Evolutionary conservation across 92 coral and sea anemone species (phyloP).

Genomic region (Paramuricea clavata): DNA sequence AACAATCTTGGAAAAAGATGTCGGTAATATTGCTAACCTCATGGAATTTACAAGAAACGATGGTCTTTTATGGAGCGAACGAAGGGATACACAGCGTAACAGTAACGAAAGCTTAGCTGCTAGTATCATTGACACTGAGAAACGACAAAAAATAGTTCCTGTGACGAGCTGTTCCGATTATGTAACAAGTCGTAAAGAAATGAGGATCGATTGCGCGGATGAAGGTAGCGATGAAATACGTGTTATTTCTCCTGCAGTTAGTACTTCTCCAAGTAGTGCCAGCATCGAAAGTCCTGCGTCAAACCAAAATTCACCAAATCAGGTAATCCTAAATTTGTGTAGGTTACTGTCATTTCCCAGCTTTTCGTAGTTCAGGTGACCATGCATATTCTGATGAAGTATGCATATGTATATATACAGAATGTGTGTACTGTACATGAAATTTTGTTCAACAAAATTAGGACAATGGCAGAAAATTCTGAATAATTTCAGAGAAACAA

Average conservation of each 20-base stretch:
- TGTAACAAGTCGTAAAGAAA: not conserved
- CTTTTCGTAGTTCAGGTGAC: too few relatives aligned
- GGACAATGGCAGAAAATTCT: too few relatives aligned
- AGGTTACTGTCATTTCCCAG: too few relatives aligned
- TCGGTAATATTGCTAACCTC: not conserved
- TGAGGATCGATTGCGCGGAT: not conserved
- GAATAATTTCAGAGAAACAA: too few relatives aligned
- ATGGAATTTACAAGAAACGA: not conserved
- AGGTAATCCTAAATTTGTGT: not conserved
- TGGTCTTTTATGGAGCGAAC: not conserved
- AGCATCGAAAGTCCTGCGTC: not conserved
- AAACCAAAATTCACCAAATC: not conserved
- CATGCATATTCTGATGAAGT: too few relatives aligned
- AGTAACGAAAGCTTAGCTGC: not conserved
- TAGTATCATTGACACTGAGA: not conserved
- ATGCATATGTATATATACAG: too few relatives aligned
- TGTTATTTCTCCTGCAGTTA: not conserved
- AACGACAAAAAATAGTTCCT: not conserved
- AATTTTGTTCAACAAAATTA: too few relatives aligned
- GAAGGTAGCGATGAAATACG: not conserved
- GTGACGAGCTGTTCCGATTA: not conserved
- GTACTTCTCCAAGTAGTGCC: not conserved
- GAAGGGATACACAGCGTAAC: not conserved
- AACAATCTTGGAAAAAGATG: not conserved
- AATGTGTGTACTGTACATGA: too few relatives aligned